Evolutionary conservation across 2,113 vertebrate genomes (phyloP).

Genomic region (Syrrhaptes paradoxus): DNA sequence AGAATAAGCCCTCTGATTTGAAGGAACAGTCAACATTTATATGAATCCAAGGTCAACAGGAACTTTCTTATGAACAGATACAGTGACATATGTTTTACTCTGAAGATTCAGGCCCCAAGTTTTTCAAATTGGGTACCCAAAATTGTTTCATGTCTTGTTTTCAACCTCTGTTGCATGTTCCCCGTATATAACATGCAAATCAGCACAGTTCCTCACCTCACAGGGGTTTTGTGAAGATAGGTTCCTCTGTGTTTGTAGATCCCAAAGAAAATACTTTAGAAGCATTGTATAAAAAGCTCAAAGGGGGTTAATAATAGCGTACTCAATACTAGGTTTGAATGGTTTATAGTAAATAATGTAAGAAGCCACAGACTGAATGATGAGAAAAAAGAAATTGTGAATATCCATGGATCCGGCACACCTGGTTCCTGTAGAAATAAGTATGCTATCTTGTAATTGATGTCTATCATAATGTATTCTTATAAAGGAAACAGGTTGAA

Average conservation of each 20-base stretch:
- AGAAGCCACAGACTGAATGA: not conserved
- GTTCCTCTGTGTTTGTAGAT: not conserved
- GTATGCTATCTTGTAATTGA: not conserved
- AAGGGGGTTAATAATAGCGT: not conserved
- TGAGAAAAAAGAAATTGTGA: not conserved
- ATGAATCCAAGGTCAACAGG: not conserved
- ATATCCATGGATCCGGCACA: not conserved
- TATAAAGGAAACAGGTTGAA: not conserved
- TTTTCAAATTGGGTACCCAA: not conserved
- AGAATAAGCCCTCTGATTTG: not conserved
- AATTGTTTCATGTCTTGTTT: not conserved
- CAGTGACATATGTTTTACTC: not conserved
- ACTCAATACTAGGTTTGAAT: not conserved
- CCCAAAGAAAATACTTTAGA: not conserved
- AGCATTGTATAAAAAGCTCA: not conserved
- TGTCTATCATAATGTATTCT: not conserved
- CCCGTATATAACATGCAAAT: not conserved
- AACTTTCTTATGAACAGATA: not conserved
- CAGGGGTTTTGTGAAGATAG: not conserved
- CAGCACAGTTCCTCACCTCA: not conserved
- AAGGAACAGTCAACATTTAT: not conserved
- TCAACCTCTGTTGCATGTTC: not conserved
- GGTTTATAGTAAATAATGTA: not conserved
- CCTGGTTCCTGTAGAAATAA: not conserved
- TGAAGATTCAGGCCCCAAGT: not conserved